Conservation (phyloP, 2,113 vertebrate species). For the Halichoeres trimaculatus region DNA sequence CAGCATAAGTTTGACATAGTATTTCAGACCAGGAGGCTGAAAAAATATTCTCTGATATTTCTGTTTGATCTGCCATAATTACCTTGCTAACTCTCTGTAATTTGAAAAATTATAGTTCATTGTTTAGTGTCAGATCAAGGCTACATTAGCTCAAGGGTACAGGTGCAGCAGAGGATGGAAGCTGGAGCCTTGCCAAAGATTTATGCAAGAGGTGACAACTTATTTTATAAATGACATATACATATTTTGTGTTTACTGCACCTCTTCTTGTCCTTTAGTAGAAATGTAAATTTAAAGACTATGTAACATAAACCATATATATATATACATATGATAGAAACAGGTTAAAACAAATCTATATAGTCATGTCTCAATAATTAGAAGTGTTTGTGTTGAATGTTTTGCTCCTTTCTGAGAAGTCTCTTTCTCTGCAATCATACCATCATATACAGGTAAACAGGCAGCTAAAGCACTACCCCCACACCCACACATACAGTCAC, state of each 20-base stretch:
- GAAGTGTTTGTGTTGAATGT: too few relatives aligned
- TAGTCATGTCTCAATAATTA: too few relatives aligned
- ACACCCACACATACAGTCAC: not conserved
- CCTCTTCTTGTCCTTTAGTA: not conserved
- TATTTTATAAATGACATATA: not conserved
- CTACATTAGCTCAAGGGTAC: conserved; percentile 44
- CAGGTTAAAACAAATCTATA: too few relatives aligned
- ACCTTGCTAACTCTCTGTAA: conserved; percentile 28
- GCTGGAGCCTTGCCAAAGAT: conserved; percentile 23
- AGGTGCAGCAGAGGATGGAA: conserved; percentile 13
- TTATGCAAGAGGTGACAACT: not conserved
- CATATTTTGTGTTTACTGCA: not conserved
- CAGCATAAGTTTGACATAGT: too few relatives aligned
- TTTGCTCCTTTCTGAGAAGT: too few relatives aligned
- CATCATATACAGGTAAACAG: not conserved
- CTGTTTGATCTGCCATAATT: too few relatives aligned
- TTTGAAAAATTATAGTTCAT: conserved; percentile 47
- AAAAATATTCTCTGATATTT: conserved; percentile 23
- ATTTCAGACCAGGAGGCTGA: too few relatives aligned
- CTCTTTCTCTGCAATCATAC: too few relatives aligned
- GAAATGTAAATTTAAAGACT: too few relatives aligned
- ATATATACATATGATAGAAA: too few relatives aligned
- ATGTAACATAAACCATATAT: too few relatives aligned
- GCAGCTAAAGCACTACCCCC: not conserved
- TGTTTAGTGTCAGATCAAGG: conserved; percentile 36